Base-by-base conservation (phyloP, 2,113 vertebrate genomes). In the Xiphias gladius region DNA sequence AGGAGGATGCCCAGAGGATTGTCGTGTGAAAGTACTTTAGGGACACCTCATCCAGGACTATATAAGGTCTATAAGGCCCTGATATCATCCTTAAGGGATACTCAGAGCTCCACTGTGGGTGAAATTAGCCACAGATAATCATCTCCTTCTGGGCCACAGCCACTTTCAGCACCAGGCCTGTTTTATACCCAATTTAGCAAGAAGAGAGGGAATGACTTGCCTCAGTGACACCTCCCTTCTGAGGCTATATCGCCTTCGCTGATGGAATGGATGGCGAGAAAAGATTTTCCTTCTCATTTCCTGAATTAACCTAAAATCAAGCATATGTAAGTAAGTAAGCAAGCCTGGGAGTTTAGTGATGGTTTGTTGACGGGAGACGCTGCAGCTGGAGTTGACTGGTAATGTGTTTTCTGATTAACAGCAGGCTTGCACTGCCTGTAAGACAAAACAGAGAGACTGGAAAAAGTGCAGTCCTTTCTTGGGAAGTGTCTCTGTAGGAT, bases 91-190 rank as follows among this genome's bases (percentile, higher is more conserved):
- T 87, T 58, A 19, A 86, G 79, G 87, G 86, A 87, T 39, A 54
- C 72, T 83, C 62, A 14, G 68, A 71, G 67, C 55, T 67, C 70
- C 55, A 24, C 77, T 62, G 73, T 82, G 76, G 79, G 85, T 82
- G 85, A 92, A 90, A 92, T 92, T 85, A 90, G 85, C 78, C 81
- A 83, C 78, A 71, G 85, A 91, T 92, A 92, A 92, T 93, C 86
- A 91, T 85, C 91, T 90, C 84, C 89, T 85, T 83, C 79, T 88
- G 87, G 80, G 89, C 79, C 65, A 46, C 57, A 83, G 84, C 69
- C 70, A 79, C 86, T 83, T 74, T 62, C 30, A 68, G 43, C 75
- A 76, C 59, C 83, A 64, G 58, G 61, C 80, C 77, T 72, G 84
- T 92, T 94, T 89, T 88, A 90, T 79, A 86, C 79, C 78, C 85